Percentiles rank a stretch among this genome's conserved stretches.
Evolutionary conservation across 2,113 vertebrate genomes (phyloP).

Genomic region (Melospiza georgiana): DNA sequence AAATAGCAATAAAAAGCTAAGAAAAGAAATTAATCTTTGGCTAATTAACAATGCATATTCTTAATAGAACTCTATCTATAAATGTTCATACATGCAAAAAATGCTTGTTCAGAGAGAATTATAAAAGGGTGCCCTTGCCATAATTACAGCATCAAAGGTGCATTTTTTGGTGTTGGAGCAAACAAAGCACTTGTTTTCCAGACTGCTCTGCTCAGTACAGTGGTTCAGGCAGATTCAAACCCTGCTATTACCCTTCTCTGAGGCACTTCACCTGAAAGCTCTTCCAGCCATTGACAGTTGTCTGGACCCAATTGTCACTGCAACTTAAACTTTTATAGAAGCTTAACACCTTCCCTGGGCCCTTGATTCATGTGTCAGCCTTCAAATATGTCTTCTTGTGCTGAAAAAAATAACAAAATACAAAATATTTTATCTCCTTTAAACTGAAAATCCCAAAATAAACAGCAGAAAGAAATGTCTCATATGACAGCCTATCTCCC

Average conservation of each 20-base stretch:
- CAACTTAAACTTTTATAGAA: slow-evolving; percentile 2
- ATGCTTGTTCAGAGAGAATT: not conserved
- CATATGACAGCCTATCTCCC: slow-evolving; percentile 46
- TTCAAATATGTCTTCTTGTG: slow-evolving; percentile 33
- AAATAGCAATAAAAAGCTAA: not conserved
- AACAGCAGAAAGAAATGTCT: slow-evolving; percentile 51
- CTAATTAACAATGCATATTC: not conserved
- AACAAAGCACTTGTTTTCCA: not conserved
- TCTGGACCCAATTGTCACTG: not conserved
- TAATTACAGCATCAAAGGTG: not conserved
- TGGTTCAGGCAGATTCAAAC: not conserved
- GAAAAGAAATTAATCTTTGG: not conserved
- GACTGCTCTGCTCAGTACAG: not conserved
- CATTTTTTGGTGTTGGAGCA: not conserved
- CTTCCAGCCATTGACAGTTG: not conserved
- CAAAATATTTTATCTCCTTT: slow-evolving; percentile 24
- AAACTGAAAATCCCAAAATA: slow-evolving; percentile 50
- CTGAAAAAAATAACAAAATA: not conserved
- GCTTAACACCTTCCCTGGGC: not conserved
- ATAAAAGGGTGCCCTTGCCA: not conserved
- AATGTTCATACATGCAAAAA: not conserved
- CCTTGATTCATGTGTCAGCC: slow-evolving; percentile 33
- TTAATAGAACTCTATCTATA: not conserved
- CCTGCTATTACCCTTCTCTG: not conserved
- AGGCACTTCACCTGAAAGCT: not conserved